Percentiles rank a stretch among this genome's conserved stretches.
These are phyloP conservation scores for Phocides pigmalion DNA, from an alignment of 1,140 invertebrate genomes.

Conservation along the genomic window DNA sequence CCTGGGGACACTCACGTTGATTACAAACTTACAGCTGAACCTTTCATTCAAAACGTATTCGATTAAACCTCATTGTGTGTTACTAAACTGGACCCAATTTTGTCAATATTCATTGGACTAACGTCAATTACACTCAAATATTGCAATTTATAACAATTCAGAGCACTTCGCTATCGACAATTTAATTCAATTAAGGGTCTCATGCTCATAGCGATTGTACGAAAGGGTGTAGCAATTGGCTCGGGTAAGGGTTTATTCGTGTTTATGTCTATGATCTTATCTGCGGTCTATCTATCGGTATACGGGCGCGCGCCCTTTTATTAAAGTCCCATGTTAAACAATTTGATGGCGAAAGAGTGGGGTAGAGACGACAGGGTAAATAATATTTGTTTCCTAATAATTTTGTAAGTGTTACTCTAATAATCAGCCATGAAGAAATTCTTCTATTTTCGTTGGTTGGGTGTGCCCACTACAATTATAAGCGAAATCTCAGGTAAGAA, in stretches of 20 bases:
- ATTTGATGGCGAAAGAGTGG: conserved; percentile 45
- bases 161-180: conserved; percentile 17
- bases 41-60: too few relatives aligned
- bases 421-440: too few relatives aligned
- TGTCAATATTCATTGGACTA: conserved; percentile 12
- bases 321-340: conserved; percentile 60
- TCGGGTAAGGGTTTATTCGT: conserved; percentile 58
- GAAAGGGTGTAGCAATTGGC: conserved; percentile 75
- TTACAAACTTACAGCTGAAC: too few relatives aligned
- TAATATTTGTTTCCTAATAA: too few relatives aligned
- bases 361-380: conserved; percentile 9
- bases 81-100: not conserved
- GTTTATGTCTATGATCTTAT: conserved; percentile 78
- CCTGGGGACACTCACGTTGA: too few relatives aligned
- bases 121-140: conserved; percentile 19
- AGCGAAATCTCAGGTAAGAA: too few relatives aligned
- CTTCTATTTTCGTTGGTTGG: too few relatives aligned
- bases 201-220: conserved; percentile 43
- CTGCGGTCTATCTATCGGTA: conserved; percentile 62
- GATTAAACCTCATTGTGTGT: too few relatives aligned
- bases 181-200: conserved; percentile 32
- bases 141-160: conserved; percentile 21
- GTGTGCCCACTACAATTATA: too few relatives aligned
- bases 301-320: conserved; percentile 71
- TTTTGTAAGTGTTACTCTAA: too few relatives aligned